Evolutionary conservation across 2,888 invertebrate genomes (phyloP), one percentile per base, ranked within the genome.

Genomic region (Salpingus planirostris): DNA sequence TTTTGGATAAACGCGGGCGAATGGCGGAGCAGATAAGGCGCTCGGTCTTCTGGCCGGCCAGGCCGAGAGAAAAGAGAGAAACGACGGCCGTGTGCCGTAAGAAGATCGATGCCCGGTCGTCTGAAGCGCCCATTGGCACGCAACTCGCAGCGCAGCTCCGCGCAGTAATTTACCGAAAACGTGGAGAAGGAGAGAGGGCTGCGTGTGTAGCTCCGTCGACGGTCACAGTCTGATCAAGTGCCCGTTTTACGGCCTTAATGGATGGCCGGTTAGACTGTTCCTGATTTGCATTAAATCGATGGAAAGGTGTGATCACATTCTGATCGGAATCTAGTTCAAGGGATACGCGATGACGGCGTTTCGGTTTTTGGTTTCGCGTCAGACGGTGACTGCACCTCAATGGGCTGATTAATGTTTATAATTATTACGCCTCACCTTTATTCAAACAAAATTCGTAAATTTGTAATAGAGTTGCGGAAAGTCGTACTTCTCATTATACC

Each of bases 241-340:
- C 24, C 15, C 27, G 13, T 15, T 31, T 15, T 26, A 15, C 24
- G 14, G 10, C 12, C 22, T 18, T 22, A 21, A 22, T n/a, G 27
- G 2, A 11, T 6, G 12, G 25, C 14, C 21, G 26, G 27, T 45
- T 41, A 46, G 47, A 47, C 28, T 38, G 44, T 30, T 27, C 26
- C 21, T 26, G 18, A 32, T 38, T 33, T 28, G 27, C 31, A 25
- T 33, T 24, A 24, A 42, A 44, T 46, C 43, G 31, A 45, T 44
- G 38, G 36, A 36, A 32, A 26, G 30, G 31, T 13, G 37, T 34
- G 33, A 28, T 44, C 47, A 47, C 49, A 47, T 40, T 49, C 49
- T 49, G 43, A 48, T 27, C 11, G 31, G 34, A 44, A 44, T 42
- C 41, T 47, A 45, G 47, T 44, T 45, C 46, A 49, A 45, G 43